phyloP scores from a whole-genome alignment of 1,140 invertebrate species.

The Lepidostoma basale region DNA sequence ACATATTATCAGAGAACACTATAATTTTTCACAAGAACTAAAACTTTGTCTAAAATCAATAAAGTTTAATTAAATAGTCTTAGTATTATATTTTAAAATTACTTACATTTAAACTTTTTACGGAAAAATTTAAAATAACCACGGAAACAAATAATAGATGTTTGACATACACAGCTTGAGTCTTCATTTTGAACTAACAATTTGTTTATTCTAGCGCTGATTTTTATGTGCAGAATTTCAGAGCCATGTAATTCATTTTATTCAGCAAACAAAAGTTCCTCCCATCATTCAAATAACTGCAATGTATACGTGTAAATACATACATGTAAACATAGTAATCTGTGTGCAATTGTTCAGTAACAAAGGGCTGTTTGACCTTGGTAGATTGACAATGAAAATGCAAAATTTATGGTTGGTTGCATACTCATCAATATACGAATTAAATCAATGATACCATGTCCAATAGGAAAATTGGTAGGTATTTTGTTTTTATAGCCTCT shows the following conservation, averaged over 20 bases:
- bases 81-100: neutral
- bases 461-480: neutral
- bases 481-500: too few species aligned
- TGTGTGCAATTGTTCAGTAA: slow-evolving; percentile 16
- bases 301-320: neutral
- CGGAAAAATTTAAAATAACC: neutral
- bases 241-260: slow-evolving; percentile 20
- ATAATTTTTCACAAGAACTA: too few species aligned
- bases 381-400: slow-evolving; percentile 26
- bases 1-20: too few species aligned
- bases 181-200: slow-evolving; percentile 17
- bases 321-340: neutral
- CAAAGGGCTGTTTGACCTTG: slow-evolving; percentile 24
- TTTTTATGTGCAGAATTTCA: slow-evolving; percentile 4
- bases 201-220: neutral
- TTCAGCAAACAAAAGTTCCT: slow-evolving; percentile 16
- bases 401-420: slow-evolving; percentile 21
- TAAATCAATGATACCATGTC: neutral
- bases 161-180: neutral
- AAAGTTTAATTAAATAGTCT: too few species aligned
- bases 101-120: slow-evolving; percentile 15
- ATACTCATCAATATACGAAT: slow-evolving; percentile 1
- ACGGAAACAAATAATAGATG: neutral
- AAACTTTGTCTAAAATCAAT: too few species aligned
- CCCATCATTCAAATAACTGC: slow-evolving; percentile 14